Base-by-base conservation (phyloP, 2,888 invertebrate species). In the Escarpia spicata region DNA sequence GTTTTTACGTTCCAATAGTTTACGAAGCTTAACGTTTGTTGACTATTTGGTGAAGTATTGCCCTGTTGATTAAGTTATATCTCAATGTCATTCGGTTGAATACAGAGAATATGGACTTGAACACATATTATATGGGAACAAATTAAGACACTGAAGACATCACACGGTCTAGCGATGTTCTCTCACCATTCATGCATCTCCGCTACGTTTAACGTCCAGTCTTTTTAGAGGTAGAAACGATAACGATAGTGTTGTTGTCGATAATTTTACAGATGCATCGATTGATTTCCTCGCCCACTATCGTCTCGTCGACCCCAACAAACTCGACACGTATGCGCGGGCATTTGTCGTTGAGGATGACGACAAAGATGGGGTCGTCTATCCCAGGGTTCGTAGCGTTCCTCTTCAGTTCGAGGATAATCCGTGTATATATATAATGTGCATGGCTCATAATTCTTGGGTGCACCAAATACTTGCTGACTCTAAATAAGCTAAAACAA, bases 281-380 rank as follows among this genome's bases (percentile, higher is more conserved):
- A 96, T 96, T 15, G 96, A 96, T 93, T 96, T 96, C 93, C 94
- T 96, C 45, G 95, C 95, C 26, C 96, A 96, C 93, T 96, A 96
- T 93, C 95, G 95, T 9, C 95, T 96, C 44, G 96, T 96, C 8
- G 96, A 96, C 91, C 94, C 95, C 0, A 94, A 93, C 3, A 95
- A 96, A 92, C 91, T 96, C n/a, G 96, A 96, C 52, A 94, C 94
- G 19, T 96, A 96, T 91, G 96, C 96, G 12, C 94, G 95, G 45
- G 96, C 96, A 1, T 96, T 96, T 93, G 96, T 95, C 19, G 96
- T 96, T 0, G 96, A 96, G 93, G 96, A 96, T 93, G 95, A 95
- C 31, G 95, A 96, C 93, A 94, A 95, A 92, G 95, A 96, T 92
- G 95, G 95, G 0, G 95, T 95, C 52, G 95, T 96, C 37, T 94